Conservation (phyloP, 2,797 vertebrate genomes). For the Todus mexicanus region DNA sequence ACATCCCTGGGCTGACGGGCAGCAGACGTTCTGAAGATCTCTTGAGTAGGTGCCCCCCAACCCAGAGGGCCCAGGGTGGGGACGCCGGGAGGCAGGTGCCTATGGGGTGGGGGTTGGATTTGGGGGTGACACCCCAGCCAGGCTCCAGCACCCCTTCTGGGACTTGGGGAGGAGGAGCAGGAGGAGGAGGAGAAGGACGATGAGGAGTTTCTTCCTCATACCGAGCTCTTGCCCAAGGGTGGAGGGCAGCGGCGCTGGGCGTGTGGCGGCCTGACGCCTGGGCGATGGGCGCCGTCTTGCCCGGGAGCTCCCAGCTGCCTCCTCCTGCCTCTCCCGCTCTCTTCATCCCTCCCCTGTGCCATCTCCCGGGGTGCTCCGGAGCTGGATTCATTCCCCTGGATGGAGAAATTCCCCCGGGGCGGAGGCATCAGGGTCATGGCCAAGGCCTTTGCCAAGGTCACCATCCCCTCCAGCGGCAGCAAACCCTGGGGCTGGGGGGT, state of each 20-base stretch:
- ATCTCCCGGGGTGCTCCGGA: background rate
- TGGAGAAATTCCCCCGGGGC: accelerated
- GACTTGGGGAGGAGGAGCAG: background rate
- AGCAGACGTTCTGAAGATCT: background rate
- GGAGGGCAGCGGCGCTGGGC: background rate
- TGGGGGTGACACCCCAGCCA: accelerated
- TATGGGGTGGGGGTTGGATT: background rate
- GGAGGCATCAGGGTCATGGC: accelerated
- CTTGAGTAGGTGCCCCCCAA: too few relatives aligned
- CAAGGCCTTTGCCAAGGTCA: background rate
- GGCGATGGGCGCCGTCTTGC: background rate
- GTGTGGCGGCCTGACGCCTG: background rate
- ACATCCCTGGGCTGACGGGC: background rate
- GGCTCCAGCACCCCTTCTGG: accelerated
- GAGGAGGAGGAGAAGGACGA: background rate
- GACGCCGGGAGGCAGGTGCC: accelerated
- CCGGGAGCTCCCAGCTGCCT: background rate
- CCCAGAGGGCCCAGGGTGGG: accelerated
- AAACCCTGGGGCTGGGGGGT: accelerated
- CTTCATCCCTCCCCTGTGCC: background rate
- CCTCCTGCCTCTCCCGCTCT: background rate
- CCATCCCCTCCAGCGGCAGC: background rate
- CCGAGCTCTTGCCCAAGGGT: background rate
- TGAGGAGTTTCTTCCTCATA: background rate
- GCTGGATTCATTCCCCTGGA: too few relatives aligned